Evolutionary conservation across 2,113 vertebrate genomes (phyloP).

Genomic region (Strix aluco): DNA sequence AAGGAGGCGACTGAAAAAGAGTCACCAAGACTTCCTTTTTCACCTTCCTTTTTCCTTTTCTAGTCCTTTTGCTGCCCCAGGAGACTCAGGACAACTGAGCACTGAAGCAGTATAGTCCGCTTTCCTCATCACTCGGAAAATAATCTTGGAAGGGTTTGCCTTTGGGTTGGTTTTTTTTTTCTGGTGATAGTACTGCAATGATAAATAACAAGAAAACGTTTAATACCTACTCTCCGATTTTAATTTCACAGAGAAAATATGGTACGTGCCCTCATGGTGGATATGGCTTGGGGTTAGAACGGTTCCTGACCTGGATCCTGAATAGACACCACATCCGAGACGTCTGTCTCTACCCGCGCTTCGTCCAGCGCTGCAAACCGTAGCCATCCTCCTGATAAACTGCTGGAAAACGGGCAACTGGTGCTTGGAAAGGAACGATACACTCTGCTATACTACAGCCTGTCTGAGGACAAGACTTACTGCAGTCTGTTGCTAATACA

Average conservation of each 20-base stretch:
- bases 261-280: conserved; percentile 94
- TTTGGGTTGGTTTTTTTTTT: neutral
- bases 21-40: rapidly evolving
- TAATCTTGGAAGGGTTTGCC: too few species aligned
- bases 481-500: neutral
- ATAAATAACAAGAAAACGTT: neutral
- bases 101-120: neutral
- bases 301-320: conserved; percentile 97
- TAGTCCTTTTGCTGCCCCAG: neutral
- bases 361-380: conserved; percentile 92
- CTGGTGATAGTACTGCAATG: neutral
- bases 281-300: conserved; percentile 92
- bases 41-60: neutral
- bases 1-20: too few species aligned
- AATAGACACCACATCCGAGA: conserved; percentile 94
- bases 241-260: conserved; percentile 86
- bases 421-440: neutral
- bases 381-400: conserved; percentile 18
- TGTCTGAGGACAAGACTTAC: neutral
- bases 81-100: neutral
- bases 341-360: conserved; percentile 94
- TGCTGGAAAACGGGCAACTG: neutral
- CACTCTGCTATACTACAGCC: neutral
- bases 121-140: neutral
- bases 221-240: neutral